phyloP scores from a whole-genome alignment of 2,888 invertebrate genomes.

The Hymenopus coronatus region DNA sequence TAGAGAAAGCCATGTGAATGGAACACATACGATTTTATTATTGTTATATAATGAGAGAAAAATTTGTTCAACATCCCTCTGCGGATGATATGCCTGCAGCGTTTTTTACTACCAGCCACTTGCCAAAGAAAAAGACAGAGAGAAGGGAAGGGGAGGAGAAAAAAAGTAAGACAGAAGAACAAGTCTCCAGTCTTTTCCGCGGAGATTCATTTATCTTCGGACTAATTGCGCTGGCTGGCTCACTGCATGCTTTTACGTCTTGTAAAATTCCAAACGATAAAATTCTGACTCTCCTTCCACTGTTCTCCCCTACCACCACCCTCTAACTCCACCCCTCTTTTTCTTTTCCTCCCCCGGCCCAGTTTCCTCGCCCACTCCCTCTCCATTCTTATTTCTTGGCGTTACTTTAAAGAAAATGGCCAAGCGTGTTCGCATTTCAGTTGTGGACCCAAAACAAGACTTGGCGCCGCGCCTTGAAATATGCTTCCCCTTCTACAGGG shows the following conservation, averaged over 20 bases:
- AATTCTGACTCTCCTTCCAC: conserved; percentile 10
- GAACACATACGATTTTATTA: no score
- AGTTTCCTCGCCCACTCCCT: background rate
- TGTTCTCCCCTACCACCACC: conserved; percentile 1
- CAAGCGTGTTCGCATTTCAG: conserved; percentile 7
- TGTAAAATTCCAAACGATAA: conserved; percentile 30
- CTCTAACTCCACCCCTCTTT: conserved; percentile 13
- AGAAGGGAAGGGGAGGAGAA: background rate
- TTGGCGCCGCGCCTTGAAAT: conserved; percentile 15
- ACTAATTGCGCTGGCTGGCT: conserved; percentile 32
- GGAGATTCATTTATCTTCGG: conserved; percentile 33
- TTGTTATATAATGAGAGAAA: no score
- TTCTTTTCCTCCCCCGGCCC: conserved; percentile 18
- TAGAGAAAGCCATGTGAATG: no score
- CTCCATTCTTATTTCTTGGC: conserved; percentile 24
- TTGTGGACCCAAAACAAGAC: conserved; percentile 12
- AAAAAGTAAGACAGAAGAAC: conserved; percentile 2
- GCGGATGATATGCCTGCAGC: no score
- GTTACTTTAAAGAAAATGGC: conserved; percentile 24
- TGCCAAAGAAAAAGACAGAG: conserved; percentile 14
- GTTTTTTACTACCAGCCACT: conserved; percentile 1
- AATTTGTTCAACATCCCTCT: no score
- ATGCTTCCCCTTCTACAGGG: background rate
- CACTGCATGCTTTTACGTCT: conserved; percentile 29
- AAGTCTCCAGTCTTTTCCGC: conserved; percentile 24